Base-by-base conservation (phyloP, 2,113 vertebrate genomes). In the Cavia aperea region DNA sequence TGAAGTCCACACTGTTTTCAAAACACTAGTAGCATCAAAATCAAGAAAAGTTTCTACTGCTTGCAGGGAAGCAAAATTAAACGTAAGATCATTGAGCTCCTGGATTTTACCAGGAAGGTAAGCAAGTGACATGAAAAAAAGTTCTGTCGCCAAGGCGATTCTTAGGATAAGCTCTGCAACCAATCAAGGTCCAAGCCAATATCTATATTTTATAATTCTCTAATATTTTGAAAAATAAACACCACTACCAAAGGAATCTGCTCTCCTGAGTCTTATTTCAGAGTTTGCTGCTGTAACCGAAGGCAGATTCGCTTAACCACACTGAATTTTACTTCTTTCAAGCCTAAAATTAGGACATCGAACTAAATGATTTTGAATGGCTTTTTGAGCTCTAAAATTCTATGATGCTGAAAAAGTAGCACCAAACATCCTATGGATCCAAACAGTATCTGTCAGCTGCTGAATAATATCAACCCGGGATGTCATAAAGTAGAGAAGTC, bases 341-440 rank as follows among this genome's bases (percentile, higher is more conserved):
- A 54, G 46, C 33, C 81, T 93, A 92, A 95, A 93, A 90, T 93
- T 85, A 91, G 51, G 11, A 60, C 43, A 88, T 90, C 77, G 49
- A 89, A 70, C 16, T 54, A 94, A 60, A 88, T 91, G 14, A 62
- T 92, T 94, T 86, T 88, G 54, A 66, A 78, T 46, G 36, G 89
- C n/a, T 82, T 86, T 93, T 88, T 92, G n/a, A 88, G 51, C 36
- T n/a, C 70, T 90, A 85, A 94, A 86, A 91, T 84, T 82, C 49
- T 89, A 33, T 78, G 33, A 73, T 68, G 49, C 78, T 92, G 56
- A 81, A 93, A 90, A 58, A 26, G 31, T 89, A 73, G 60, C 66
- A 43, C 65, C 54, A 66, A 88, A 83, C 88, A 72, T 15, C 84
- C 60, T 36, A 0, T 72, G 68, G 78, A 39, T 4, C 72, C 79